A percentile compares a stretch with the other conserved stretches of the same genome.
Conservation (phyloP, 2,797 vertebrate genomes). For the Calcarius lapponicus region DNA sequence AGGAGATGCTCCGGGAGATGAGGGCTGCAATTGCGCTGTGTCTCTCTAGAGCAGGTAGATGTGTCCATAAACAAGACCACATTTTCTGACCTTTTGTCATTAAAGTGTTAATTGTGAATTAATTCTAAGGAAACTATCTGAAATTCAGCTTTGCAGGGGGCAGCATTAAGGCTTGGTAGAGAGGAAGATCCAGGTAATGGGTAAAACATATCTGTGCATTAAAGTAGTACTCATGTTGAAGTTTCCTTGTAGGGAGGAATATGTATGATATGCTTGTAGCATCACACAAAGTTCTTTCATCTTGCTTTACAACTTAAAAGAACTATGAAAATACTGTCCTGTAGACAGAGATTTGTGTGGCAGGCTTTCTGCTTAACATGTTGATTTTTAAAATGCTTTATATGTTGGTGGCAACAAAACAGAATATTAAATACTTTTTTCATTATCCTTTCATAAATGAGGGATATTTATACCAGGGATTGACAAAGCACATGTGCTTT, state of each 20-base stretch:
- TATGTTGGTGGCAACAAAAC: not conserved
- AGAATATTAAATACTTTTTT: not conserved
- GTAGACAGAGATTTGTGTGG: not conserved
- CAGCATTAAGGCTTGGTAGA: not conserved
- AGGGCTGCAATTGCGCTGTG: not conserved
- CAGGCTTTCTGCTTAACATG: not conserved
- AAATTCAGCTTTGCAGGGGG: not conserved
- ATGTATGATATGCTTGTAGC: accelerated
- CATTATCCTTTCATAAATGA: not conserved
- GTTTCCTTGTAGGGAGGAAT: not conserved
- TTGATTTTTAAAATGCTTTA: not conserved
- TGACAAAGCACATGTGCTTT: not conserved
- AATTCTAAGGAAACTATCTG: not conserved
- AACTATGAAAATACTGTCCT: not conserved
- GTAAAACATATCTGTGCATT: not conserved
- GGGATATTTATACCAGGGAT: not conserved
- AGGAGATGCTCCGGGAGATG: not conserved
- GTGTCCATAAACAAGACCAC: not conserved
- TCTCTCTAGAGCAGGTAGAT: not conserved
- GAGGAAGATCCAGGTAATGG: not conserved
- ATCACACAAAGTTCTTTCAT: not conserved
- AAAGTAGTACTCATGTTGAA: not conserved
- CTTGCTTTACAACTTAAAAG: not conserved
- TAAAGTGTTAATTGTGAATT: not conserved
- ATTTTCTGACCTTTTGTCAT: not conserved